Evolutionary conservation across 2,797 vertebrate genomes (phyloP).

Genomic region (Taenioides sp.): DNA sequence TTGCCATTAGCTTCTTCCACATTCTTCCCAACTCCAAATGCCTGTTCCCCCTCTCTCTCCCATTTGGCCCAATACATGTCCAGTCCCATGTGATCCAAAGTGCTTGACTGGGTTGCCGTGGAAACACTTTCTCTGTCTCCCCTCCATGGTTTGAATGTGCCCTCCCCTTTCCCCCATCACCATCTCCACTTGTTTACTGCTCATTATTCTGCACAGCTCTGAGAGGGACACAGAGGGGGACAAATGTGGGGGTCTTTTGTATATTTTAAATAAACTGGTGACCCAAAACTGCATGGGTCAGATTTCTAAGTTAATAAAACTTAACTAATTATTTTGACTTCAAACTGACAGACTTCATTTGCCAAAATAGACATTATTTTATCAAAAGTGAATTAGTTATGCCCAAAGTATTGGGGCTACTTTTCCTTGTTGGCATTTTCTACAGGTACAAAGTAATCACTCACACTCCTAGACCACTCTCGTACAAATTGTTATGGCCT

Average conservation of each 20-base stretch:
- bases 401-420: neutral
- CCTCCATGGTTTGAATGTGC: constrained; percentile 37
- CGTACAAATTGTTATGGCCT: neutral
- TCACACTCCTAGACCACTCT: constrained; percentile 4
- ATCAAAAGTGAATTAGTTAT: neutral
- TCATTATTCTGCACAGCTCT: constrained; percentile 67
- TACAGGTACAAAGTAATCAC: neutral
- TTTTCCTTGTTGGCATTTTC: neutral
- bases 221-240: constrained; percentile 34
- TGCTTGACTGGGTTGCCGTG: constrained; percentile 60
- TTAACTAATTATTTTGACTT: neutral
- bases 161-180: constrained; percentile 21
- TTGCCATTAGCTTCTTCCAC: constrained; percentile 46
- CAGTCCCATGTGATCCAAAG: constrained; percentile 63
- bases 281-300: constrained; percentile 32
- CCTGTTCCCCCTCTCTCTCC: constrained; percentile 9
- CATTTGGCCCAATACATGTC: constrained; percentile 45
- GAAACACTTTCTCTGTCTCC: constrained; percentile 63
- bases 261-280: constrained; percentile 35
- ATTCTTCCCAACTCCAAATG: constrained; percentile 31
- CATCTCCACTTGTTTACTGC: constrained; percentile 66
- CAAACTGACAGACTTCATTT: neutral
- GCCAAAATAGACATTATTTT: neutral
- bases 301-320: neutral
- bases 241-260: constrained; percentile 42